Evolutionary conservation across 2,113 vertebrate genomes (phyloP), one percentile per base, ranked within the genome.

Genomic region (Takifugu flavidus): DNA sequence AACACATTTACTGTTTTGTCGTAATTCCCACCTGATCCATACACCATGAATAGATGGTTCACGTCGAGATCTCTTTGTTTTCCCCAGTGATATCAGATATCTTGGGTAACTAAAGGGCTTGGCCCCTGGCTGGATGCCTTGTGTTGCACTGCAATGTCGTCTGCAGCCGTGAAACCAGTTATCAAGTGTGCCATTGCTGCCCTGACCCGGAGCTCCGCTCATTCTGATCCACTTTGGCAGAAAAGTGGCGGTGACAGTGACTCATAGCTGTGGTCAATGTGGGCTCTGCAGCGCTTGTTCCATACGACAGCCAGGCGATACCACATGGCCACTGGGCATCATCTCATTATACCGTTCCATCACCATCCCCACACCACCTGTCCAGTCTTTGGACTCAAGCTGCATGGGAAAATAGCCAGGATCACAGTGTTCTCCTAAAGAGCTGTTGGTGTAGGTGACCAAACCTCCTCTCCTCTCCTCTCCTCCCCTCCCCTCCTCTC

Each of bases 291-390:
- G 42, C 73, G 72, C 66, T 58, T 75, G 27, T 70, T 80, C 73
- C 77, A 79, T 78, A 77, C 56, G 67, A 82, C 61, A 80, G 86
- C 77, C 77, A 49, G 80, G 78, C 62, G 82, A 81, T 76, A 65
- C 84, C 81, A 86, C 85, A 85, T 86, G 84, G 84, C 86, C 80
- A 80, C 62, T 71, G 82, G 80, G 82, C 76, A 83, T 75, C 65
- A 59, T 84, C 77, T 72, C 80, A 67, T 74, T 59, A 67, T 76
- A 79, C 59, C 53, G 73, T 85, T 82, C 78, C 84, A 79, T 71
- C 86, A 85, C 82, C 84, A 75, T 82, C 87, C 84, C 83, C 86
- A 87, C 82, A 86, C 87, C 88, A 88, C 85, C 88, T 90, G 90
- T 84, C 83, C 81, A 75, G 75, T 80, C 74, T 81, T 69, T 83